Percentiles rank a stretch among this genome's conserved stretches.
Conservation (phyloP, 2,888 invertebrate genomes). For the Cephus nigrinus region DNA sequence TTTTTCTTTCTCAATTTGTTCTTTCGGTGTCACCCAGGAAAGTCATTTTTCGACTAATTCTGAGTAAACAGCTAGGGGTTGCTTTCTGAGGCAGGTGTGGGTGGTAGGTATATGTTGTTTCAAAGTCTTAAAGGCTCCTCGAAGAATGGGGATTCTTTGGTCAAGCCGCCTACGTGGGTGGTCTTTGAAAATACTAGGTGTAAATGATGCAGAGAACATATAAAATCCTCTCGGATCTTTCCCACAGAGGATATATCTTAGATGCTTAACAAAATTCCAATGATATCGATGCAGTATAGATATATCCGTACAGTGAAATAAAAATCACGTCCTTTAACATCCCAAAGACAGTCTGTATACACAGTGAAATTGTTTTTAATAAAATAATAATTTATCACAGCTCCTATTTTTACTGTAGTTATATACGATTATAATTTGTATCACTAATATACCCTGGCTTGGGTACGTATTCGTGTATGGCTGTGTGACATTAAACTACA, state of each 20-base stretch:
- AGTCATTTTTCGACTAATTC: constrained; percentile 43
- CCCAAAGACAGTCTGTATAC: too few relatives aligned
- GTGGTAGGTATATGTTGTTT: constrained; percentile 58
- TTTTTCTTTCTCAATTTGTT: background rate
- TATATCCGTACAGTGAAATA: background rate
- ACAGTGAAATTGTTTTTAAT: too few relatives aligned
- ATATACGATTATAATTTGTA: background rate
- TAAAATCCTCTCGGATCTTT: background rate
- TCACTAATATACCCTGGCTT: background rate
- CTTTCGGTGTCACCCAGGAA: background rate
- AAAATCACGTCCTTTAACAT: background rate
- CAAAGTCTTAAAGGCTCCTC: constrained; percentile 46
- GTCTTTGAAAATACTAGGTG: constrained; percentile 32
- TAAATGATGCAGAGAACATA: constrained; percentile 29
- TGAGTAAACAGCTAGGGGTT: constrained; percentile 37
- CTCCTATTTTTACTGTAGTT: background rate
- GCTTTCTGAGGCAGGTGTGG: constrained; percentile 31
- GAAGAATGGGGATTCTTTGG: constrained; percentile 36
- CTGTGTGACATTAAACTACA: background rate
- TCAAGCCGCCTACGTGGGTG: constrained; percentile 44
- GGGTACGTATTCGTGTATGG: background rate
- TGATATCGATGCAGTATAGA: background rate
- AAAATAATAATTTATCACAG: too few relatives aligned
- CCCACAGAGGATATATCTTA: background rate
- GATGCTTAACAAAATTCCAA: background rate